phyloP scores from a whole-genome alignment of 2,888 invertebrate species.

The Galerucella calmariensis region DNA sequence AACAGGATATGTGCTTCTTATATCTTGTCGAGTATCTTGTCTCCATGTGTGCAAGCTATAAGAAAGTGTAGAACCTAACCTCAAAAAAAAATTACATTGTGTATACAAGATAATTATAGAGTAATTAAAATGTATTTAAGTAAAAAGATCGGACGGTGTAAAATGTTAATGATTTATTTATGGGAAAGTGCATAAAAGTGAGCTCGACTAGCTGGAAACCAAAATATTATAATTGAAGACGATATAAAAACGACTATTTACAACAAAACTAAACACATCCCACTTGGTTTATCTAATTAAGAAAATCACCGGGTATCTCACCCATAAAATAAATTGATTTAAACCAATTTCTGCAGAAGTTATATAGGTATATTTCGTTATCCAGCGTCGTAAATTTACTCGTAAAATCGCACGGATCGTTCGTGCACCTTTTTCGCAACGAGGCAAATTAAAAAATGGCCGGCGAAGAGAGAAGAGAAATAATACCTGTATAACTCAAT shows the following conservation, averaged over 20 bases:
- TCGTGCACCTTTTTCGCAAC: conserved; percentile 41
- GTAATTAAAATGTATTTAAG: no score
- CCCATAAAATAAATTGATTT: conserved; percentile 46
- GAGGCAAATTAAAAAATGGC: conserved; percentile 47
- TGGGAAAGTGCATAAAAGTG: conserved; percentile 2
- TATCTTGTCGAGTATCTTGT: no score
- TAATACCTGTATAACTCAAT: conserved; percentile 52
- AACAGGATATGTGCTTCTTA: no score
- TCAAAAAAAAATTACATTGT: no score
- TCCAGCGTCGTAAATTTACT: conserved; percentile 43
- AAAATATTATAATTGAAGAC: conserved; percentile 19
- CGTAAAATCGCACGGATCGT: conserved; percentile 47
- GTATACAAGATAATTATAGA: no score
- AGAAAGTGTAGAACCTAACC: no score
- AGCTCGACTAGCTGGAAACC: conserved; percentile 21
- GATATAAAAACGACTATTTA: conserved; percentile 28
- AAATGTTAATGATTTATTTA: neutral
- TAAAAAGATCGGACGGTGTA: neutral
- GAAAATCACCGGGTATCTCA: conserved; percentile 40
- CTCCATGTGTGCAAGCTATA: no score
- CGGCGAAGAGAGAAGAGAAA: conserved; percentile 44
- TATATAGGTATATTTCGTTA: conserved; percentile 43
- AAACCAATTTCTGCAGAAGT: conserved; percentile 43
- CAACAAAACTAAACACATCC: conserved; percentile 33
- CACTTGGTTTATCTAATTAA: conserved; percentile 36